Conservation (phyloP, 1,140 invertebrate genomes). For the Andrena cerasifolii region DNA sequence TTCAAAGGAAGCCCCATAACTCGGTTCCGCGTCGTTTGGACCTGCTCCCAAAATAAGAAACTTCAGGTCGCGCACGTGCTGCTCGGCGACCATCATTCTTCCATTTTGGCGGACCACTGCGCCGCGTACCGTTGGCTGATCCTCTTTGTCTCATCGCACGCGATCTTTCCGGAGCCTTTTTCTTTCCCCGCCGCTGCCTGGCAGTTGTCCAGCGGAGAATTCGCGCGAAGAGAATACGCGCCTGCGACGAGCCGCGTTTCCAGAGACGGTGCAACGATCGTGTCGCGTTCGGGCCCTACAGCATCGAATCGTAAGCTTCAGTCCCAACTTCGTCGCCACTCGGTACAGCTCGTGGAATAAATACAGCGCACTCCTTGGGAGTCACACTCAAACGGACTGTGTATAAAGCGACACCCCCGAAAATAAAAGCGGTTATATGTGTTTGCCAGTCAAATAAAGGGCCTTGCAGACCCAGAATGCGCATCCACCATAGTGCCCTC, state of each 20-base stretch:
- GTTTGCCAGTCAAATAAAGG: no score
- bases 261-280: neutral
- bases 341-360: no score
- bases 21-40: neutral
- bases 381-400: no score
- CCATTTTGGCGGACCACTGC: neutral
- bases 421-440: no score
- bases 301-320: no score
- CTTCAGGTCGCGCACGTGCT: neutral
- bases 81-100: neutral
- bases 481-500: no score
- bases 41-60: neutral
- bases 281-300: no score
- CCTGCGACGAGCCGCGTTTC: conserved; percentile 3
- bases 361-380: neutral
- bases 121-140: conserved; percentile 6
- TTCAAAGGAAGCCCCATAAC: no score
- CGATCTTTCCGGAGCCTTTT: conserved; percentile 15
- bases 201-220: conserved; percentile 35
- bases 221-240: conserved; percentile 22
- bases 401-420: no score
- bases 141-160: conserved; percentile 45
- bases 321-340: no score
- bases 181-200: conserved; percentile 35
- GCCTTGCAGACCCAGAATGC: no score